Evolutionary conservation across 2,113 vertebrate genomes (phyloP), one percentile per base, ranked within the genome.

Genomic region (Pampusana beccarii): DNA sequence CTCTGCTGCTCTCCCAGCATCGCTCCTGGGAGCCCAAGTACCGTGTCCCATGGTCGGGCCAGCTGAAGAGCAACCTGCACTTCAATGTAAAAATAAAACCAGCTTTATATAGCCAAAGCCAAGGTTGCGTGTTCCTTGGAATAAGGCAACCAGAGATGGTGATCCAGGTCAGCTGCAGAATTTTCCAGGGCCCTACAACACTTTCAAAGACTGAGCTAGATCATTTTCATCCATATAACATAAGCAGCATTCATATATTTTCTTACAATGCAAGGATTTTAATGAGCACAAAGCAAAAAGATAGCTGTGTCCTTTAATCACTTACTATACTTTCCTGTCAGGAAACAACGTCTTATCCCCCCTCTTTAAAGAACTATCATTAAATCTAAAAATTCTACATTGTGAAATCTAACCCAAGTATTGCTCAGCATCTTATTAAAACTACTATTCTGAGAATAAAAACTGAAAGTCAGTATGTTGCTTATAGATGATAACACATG

Each of bases 1-100:
- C 61, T 88, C 42, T 58, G 81, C 53, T 44, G 75, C 92, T 86
- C 58, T 84, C 65, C 46, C 60, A 1, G 50, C 85, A 78, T n/a
- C 2, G 2, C 54, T 95, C 95, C 88, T 95, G 66, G 40, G 92
- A 96, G 95, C 38, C 88, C 82, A 96, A 93, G 96, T 94, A 95
- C 69, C 93, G 92, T 81, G 75, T 31, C 83, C 83, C 64, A 56
- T 77, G 95, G 92, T 29, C 93, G 81, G 75, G 53, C 44, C 71
- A 69, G 88, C 82, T 38, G 75, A 88, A 44, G 65, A 83, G 80
- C 80, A 74, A 28, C 28, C 51, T 67, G 86, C 36, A 28, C 51
- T 74, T 77, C 93, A 86, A 74, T 0, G 0, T 34, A 36, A 61
- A 90, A 96, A 80, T 80, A 92, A 88, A 92, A 67, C 14, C 86